Evolutionary conservation across 2,113 vertebrate species (phyloP), one percentile per base, ranked within the genome.

Genomic region (Lynx canadensis): DNA sequence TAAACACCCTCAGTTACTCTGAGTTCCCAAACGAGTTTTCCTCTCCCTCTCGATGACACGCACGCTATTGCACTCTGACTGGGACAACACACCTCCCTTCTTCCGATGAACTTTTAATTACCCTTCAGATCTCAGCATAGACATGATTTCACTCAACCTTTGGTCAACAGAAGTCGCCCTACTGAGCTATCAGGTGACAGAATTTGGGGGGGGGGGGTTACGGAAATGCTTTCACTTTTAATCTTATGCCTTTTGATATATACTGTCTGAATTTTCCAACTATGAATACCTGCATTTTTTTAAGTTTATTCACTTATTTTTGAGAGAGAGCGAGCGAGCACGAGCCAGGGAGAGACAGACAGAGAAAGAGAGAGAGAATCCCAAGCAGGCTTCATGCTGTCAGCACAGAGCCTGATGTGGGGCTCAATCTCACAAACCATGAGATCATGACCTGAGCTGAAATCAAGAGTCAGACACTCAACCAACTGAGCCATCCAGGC

Each of bases 31-130:
- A 74, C 12, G 57, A 52, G 23, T 41, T 65, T 82, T 89, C 7
- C 41, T 81, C n/a, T 63, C 41, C 25, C 52, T 52, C 38, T 69
- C 50, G n/a, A 66, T 66, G 52, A 31, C 41, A 13, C 69, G 80
- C 65, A 18, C 5, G 25, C 21, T 45, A 7, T 50, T 41, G 55
- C 21, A 8, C 55, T 57, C 69, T 36, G 57, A 82, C 71, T 80
- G 9, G 12, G 94, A 83, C 63, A 41, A 33, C 45, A 45, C 9
- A 0, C 50, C 45, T 80, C 38, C 63, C 50, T 50, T 48, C 85
- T 52, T 73, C 83, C 74, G 83, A 92, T 87, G 45, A 95, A 92
- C 91, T 92, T 94, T 92, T 93, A 65, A 94, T 92, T 90, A 95
- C 90, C 80, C 91, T 90, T 74, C 80, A 94, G 52, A 9, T 80